These are phyloP conservation scores for Siderastrea siderea DNA, from an alignment of 92 coral and sea anemone genomes.

Conservation along the genomic window DNA sequence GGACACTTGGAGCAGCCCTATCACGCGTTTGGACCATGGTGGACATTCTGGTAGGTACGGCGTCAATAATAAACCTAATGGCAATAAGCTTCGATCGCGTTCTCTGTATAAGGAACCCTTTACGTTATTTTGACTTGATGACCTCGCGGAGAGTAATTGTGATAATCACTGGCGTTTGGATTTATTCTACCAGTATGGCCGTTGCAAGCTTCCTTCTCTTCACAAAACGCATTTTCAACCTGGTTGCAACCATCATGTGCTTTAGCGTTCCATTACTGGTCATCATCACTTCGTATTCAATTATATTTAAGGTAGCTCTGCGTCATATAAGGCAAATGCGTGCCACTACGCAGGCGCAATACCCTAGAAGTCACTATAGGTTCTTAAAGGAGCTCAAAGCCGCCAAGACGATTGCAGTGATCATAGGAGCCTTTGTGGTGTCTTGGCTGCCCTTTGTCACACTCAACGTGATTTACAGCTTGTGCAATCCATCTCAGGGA, in stretches of 20 bases:
- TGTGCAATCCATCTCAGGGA: constrained; percentile 41
- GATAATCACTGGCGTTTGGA: constrained; percentile 73
- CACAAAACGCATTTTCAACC: constrained; percentile 66
- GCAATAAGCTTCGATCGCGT: constrained; percentile 91
- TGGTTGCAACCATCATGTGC: constrained; percentile 75
- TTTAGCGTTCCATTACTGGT: constrained; percentile 86
- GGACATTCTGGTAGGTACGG: constrained; percentile 87
- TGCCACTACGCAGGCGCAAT: constrained; percentile 50
- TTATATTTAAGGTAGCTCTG: constrained; percentile 82
- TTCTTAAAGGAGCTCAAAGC: constrained; percentile 88
- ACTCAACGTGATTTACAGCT: constrained; percentile 78
- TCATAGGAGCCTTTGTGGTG: constrained; percentile 86
- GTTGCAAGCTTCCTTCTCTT: constrained; percentile 67
- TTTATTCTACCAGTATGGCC: constrained; percentile 76
- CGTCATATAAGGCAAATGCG: constrained; percentile 71
- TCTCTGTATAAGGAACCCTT: constrained; percentile 71
- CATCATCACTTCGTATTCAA: constrained; percentile 79
- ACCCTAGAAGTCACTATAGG: constrained; percentile 37
- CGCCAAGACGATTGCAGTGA: constrained; percentile 91
- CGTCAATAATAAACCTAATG: constrained; percentile 85
- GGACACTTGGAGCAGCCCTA: constrained; percentile 58
- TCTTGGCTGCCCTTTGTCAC: constrained; percentile 93
- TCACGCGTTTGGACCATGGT: constrained; percentile 79
- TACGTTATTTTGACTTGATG: constrained; percentile 71
- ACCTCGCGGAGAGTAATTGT: constrained; percentile 54